Evolutionary conservation across 2,888 invertebrate species (phyloP).

Genomic region (Neoaliturus tenellus): DNA sequence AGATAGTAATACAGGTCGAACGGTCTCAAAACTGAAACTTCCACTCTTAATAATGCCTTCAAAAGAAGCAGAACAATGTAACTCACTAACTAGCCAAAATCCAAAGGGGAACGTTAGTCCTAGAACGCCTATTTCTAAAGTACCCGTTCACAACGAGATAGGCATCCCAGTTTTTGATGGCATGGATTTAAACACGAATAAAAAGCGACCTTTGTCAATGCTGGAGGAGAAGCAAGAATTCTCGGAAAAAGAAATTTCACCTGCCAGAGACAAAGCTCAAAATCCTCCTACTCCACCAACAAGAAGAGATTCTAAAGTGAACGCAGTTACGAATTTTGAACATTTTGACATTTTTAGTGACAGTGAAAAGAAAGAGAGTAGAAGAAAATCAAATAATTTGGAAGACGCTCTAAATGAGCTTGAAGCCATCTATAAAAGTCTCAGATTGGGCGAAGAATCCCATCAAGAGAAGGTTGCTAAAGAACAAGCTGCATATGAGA

Average conservation of each 20-base stretch:
- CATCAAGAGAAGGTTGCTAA: conserved; percentile 74
- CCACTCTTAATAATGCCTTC: conserved; percentile 30
- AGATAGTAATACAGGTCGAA: conserved; percentile 5
- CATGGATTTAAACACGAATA: not conserved
- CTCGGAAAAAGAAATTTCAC: conserved; percentile 43
- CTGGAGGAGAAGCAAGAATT: conserved; percentile 67
- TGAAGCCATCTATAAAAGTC: conserved; percentile 93
- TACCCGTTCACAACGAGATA: conserved; percentile 47
- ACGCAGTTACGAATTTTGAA: conserved; percentile 62
- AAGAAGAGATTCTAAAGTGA: conserved; percentile 68
- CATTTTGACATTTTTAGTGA: conserved; percentile 50
- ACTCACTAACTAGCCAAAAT: conserved; percentile 27
- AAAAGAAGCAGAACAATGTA: conserved; percentile 5
- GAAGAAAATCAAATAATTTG: conserved; percentile 82
- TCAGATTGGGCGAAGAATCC: conserved; percentile 90
- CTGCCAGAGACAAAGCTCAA: conserved; percentile 37
- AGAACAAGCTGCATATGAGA: conserved; percentile 6
- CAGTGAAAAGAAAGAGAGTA: conserved; percentile 40
- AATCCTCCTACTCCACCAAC: conserved; percentile 69
- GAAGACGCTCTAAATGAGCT: conserved; percentile 93
- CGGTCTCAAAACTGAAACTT: not conserved
- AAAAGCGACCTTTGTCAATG: conserved; percentile 67
- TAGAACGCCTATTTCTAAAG: not conserved
- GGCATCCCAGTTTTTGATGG: conserved; percentile 49
- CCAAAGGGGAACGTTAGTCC: conserved; percentile 38